phyloP scores from a whole-genome alignment of 2,888 invertebrate species.

The Calameuta filiformis region DNA sequence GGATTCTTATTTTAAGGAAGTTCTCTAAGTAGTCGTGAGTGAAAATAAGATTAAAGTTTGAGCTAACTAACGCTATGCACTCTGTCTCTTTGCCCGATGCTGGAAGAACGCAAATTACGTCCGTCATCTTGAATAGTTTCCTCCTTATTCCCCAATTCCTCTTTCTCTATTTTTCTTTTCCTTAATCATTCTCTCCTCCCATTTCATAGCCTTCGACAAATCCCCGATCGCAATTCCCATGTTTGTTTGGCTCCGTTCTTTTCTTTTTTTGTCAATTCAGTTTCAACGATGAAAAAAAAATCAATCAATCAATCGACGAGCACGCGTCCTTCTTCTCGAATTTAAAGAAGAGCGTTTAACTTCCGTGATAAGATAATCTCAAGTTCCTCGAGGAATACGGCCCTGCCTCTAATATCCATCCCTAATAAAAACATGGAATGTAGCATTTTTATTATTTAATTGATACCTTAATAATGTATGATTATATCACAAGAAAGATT shows the following conservation, averaged over 20 bases:
- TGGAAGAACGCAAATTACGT: background rate
- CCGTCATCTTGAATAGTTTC: background rate
- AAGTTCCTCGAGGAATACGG: constrained; percentile 4
- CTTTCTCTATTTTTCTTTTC: background rate
- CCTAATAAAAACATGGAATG: constrained; percentile 52
- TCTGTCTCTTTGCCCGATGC: constrained; percentile 12
- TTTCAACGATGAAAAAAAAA: background rate
- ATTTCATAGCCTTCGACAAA: background rate
- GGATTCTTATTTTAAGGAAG: constrained; percentile 57
- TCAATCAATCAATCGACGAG: background rate
- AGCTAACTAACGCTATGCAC: constrained; percentile 41
- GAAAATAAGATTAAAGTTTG: constrained; percentile 56
- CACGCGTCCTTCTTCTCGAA: background rate
- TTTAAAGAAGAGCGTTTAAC: constrained; percentile 5
- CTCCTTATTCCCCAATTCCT: background rate
- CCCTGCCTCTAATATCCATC: constrained; percentile 26
- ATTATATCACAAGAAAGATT: constrained; percentile 67
- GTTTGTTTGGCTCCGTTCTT: background rate
- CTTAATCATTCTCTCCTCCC: constrained; percentile 4
- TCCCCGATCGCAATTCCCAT: too few relatives aligned
- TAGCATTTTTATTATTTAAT: constrained; percentile 35
- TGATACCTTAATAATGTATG: constrained; percentile 59
- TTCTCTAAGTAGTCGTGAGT: constrained; percentile 59
- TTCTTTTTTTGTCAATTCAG: background rate
- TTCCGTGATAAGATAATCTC: constrained; percentile 19